Conservation (phyloP, 2,888 invertebrate genomes). For the Noctua pronuba region DNA sequence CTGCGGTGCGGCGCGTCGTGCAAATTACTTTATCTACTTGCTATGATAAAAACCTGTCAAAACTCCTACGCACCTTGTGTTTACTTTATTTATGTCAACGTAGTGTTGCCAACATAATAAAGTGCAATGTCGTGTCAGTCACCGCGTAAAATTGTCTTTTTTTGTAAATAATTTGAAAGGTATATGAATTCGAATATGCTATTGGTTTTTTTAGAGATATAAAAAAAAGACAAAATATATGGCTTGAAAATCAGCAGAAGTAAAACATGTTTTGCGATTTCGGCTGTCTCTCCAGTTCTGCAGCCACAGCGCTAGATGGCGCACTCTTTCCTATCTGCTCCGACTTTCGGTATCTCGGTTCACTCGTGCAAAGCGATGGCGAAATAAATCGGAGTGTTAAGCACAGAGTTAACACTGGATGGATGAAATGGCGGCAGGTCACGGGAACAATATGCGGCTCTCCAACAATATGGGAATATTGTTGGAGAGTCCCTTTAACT, state of each 20-base stretch:
- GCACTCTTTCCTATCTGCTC: not conserved
- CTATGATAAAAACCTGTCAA: conserved; percentile 13
- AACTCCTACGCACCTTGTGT: conserved; percentile 18
- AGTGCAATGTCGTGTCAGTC: not conserved
- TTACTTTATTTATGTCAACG: not conserved
- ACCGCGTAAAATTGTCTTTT: not conserved
- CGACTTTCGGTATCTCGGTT: not conserved
- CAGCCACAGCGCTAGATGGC: not conserved
- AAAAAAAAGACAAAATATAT: no score
- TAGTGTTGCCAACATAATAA: conserved; percentile 26
- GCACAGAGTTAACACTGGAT: not conserved
- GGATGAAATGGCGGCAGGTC: no score
- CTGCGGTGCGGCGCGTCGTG: not conserved
- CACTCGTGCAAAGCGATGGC: not conserved
- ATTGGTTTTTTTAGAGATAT: no score
- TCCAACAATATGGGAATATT: no score
- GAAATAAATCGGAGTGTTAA: not conserved
- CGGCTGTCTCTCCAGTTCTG: not conserved
- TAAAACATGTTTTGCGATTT: not conserved
- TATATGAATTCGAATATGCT: no score
- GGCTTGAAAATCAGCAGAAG: no score
- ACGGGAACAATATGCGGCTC: no score
- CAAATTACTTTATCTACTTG: not conserved
- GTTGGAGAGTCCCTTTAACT: no score
- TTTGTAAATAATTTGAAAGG: no score